phyloP scores from a whole-genome alignment of 2,888 invertebrate species.

The Eilema caniola region DNA sequence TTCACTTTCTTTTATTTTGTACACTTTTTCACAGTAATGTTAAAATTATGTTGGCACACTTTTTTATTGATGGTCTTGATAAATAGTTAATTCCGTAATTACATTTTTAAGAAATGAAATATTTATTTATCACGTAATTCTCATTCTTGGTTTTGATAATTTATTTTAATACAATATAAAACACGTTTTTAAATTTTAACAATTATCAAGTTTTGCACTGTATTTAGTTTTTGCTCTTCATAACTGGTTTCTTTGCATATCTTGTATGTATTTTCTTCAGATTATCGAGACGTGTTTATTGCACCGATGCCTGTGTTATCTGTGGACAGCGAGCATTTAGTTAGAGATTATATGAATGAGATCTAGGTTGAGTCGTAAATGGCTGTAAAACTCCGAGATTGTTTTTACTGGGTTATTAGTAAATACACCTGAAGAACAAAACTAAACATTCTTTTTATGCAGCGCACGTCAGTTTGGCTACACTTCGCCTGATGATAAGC shows the following conservation, averaged over 20 bases:
- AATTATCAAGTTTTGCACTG: background rate
- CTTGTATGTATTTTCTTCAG: background rate
- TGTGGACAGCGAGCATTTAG: constrained; percentile 11
- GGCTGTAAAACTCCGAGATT: background rate
- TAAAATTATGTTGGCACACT: background rate
- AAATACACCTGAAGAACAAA: too few relatives aligned
- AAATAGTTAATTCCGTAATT: too few relatives aligned
- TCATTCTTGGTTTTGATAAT: background rate
- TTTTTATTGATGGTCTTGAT: background rate
- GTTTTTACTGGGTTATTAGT: background rate
- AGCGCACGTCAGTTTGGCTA: too few relatives aligned
- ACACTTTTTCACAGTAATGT: background rate
- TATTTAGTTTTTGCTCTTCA: background rate
- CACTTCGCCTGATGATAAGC: too few relatives aligned
- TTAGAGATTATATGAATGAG: constrained; percentile 6
- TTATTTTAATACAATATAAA: background rate
- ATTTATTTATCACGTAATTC: background rate
- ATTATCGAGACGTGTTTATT: constrained; percentile 14
- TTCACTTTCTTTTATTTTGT: background rate
- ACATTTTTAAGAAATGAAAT: background rate
- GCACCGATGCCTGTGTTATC: constrained; percentile 9
- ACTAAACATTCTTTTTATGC: too few relatives aligned
- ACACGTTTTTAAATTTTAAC: background rate
- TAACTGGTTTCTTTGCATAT: background rate
- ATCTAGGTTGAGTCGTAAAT: constrained; percentile 11